Conservation (phyloP, 2,797 vertebrate genomes). For the Anisognathus igniventris region DNA sequence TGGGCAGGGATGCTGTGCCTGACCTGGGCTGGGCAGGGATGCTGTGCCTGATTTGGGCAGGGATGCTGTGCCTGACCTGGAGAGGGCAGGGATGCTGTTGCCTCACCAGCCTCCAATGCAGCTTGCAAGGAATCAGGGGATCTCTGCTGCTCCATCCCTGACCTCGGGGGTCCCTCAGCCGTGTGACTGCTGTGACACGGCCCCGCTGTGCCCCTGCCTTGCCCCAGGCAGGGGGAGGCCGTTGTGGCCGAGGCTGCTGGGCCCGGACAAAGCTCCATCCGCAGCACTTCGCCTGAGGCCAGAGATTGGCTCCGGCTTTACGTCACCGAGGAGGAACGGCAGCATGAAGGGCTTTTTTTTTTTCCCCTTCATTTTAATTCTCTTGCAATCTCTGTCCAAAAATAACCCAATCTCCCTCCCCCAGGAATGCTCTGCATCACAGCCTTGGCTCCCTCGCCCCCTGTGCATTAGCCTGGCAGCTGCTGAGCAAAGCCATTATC, state of each 20-base stretch:
- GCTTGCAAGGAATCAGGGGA: neutral
- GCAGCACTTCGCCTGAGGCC: neutral
- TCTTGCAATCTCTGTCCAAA: conserved; percentile 6
- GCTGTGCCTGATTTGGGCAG: too few species aligned
- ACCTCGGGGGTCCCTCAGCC: neutral
- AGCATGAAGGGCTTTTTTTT: neutral
- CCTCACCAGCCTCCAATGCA: fast-evolving
- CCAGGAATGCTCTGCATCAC: neutral
- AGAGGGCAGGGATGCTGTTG: neutral
- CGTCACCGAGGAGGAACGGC: neutral
- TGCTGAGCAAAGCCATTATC: conserved; percentile 4
- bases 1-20: too few species aligned
- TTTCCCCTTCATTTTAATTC: neutral
- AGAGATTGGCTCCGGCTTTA: conserved; percentile 6
- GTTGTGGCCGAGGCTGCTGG: neutral
- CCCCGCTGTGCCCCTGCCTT: fast-evolving
- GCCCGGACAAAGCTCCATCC: neutral
- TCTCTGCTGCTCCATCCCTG: neutral
- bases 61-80: neutral
- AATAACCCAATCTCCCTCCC: conserved; percentile 29
- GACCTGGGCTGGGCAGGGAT: neutral
- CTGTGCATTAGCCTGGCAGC: neutral
- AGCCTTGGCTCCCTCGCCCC: neutral
- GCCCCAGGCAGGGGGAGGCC: neutral
- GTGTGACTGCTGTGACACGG: fast-evolving